A percentile compares a stretch with the other conserved stretches of the same genome.
Conservation (phyloP, 2,888 invertebrate genomes). For the Yponomeuta malinellus region DNA sequence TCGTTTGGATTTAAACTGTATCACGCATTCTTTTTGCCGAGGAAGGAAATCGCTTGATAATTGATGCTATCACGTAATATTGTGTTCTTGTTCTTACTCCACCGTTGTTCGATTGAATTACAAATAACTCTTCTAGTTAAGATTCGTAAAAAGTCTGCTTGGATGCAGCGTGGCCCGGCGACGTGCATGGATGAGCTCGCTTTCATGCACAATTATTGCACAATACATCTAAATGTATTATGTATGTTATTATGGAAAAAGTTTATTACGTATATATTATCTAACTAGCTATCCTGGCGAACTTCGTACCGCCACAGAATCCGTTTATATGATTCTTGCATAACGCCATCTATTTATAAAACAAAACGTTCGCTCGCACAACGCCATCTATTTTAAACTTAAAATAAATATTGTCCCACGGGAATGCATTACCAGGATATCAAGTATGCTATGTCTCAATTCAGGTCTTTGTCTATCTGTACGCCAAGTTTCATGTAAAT, state of each 20-base stretch:
- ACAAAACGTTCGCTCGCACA: too few relatives aligned
- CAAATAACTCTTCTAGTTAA: neutral
- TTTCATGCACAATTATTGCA: neutral
- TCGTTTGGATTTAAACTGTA: neutral
- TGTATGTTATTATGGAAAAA: neutral
- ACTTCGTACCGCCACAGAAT: too few relatives aligned
- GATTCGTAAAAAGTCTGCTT: neutral
- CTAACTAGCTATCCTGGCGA: too few relatives aligned
- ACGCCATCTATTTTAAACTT: too few relatives aligned
- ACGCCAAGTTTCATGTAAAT: too few relatives aligned
- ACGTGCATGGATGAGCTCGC: neutral
- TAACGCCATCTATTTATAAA: too few relatives aligned
- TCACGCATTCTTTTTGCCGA: neutral
- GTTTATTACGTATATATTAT: too few relatives aligned
- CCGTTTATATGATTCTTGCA: too few relatives aligned
- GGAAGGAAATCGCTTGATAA: conserved; percentile 1
- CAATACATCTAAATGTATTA: conserved; percentile 1
- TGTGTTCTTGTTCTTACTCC: neutral
- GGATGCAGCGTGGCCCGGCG: neutral
- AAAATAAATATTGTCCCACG: too few relatives aligned
- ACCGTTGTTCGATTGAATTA: neutral
- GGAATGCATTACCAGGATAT: too few relatives aligned
- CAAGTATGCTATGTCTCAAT: too few relatives aligned
- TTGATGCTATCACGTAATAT: neutral
- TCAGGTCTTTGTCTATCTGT: too few relatives aligned